Conservation (phyloP, 2,797 vertebrate species). For the Rhodeus uyekii region DNA sequence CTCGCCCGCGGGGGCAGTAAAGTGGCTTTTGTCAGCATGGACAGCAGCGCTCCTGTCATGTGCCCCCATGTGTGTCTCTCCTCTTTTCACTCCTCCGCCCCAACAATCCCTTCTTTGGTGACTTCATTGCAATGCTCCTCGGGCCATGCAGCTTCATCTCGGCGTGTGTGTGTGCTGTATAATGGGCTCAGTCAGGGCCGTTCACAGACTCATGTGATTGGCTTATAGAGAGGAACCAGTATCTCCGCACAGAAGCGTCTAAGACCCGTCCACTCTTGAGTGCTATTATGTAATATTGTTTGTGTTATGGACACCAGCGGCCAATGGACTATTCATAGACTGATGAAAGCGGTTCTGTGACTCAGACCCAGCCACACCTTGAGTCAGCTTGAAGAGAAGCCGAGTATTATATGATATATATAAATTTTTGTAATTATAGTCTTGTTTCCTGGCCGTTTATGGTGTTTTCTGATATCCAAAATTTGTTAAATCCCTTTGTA, state of each 20-base stretch:
- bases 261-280: conserved; percentile 4
- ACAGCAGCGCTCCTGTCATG: conserved; percentile 14
- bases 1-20: conserved; percentile 41
- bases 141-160: conserved; percentile 5
- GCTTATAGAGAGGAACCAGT: conserved; percentile 40
- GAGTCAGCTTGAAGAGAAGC: conserved; percentile 2
- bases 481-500: too few species aligned
- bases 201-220: conserved; percentile 38
- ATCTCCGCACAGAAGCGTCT: conserved; percentile 31
- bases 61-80: conserved; percentile 2
- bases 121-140: conserved; percentile 13
- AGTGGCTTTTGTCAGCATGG: conserved; percentile 21
- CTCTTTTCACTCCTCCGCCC: background rate
- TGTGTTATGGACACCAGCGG: conserved; percentile 25
- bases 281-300: conserved; percentile 22
- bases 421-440: too few species aligned
- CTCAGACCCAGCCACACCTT: conserved; percentile 1
- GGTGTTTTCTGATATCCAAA: too few species aligned
- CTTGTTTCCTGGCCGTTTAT: too few species aligned
- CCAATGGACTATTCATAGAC: conserved; percentile 32
- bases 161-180: background rate
- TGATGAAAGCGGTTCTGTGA: conserved; percentile 38
- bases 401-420: background rate
- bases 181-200: conserved; percentile 35
- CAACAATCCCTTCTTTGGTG: conserved; percentile 42